Evolutionary conservation across 2,797 vertebrate species (phyloP).

Genomic region (Etheostoma nigrum): DNA sequence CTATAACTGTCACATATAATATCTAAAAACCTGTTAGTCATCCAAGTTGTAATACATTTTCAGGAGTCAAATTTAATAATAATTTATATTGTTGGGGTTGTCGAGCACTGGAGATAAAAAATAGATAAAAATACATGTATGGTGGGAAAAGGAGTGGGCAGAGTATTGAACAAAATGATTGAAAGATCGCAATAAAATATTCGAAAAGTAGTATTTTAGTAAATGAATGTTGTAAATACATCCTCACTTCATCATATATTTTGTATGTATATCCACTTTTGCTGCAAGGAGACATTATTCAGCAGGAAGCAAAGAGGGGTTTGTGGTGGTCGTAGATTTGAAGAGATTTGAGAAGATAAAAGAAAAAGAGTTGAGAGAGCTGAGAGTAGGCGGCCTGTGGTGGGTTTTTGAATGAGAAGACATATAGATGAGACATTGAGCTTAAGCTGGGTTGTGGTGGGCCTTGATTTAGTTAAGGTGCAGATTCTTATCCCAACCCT

Average conservation of each 20-base stretch:
- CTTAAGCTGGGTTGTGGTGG: conserved; percentile 78
- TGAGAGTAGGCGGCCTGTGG: conserved; percentile 79
- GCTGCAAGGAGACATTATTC: conserved; percentile 25
- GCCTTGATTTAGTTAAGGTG: conserved; percentile 83
- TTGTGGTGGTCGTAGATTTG: conserved; percentile 85
- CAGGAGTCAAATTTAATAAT: neutral
- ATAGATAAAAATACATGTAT: neutral
- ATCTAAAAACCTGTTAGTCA: neutral
- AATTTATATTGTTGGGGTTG: neutral
- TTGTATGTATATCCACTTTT: neutral
- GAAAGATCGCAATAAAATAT: neutral
- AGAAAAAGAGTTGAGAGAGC: conserved; percentile 51
- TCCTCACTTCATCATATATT: neutral
- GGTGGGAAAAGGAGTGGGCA: neutral
- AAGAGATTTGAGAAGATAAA: conserved; percentile 71
- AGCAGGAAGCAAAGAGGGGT: conserved; percentile 61
- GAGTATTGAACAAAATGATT: neutral
- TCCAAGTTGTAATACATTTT: neutral
- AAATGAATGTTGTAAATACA: neutral
- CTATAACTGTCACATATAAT: neutral
- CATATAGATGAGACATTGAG: conserved; percentile 56
- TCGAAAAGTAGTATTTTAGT: neutral
- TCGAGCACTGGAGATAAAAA: neutral
- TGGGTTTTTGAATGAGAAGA: conserved; percentile 77
- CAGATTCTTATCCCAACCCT: conserved; percentile 80